Conservation (phyloP, 2,888 invertebrate genomes). For the Oxycera nigricornis region DNA sequence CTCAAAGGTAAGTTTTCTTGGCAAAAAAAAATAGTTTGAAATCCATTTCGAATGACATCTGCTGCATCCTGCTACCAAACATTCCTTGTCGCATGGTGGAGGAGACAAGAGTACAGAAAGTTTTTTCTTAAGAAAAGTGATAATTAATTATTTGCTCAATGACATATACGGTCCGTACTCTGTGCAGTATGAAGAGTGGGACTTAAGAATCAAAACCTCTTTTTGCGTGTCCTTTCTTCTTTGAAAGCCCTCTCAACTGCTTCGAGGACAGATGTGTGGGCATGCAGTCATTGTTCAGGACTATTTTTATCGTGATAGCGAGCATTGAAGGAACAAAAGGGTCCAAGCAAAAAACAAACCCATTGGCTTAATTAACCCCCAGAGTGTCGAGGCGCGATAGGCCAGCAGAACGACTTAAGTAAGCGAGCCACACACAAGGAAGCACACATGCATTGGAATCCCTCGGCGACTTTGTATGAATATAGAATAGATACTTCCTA, state of each 20-base stretch:
- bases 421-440: conserved; percentile 32
- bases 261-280: conserved; percentile 20
- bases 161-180: background rate
- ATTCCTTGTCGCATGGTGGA: background rate
- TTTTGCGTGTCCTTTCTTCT: conserved; percentile 1
- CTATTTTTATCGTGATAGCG: too few species aligned
- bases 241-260: too few species aligned
- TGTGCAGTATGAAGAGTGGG: background rate
- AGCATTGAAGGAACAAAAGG: conserved; percentile 28
- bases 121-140: conserved; percentile 14
- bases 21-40: conserved; percentile 14
- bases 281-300: conserved; percentile 10
- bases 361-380: conserved; percentile 34
- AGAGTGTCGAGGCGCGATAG: conserved; percentile 12
- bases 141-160: conserved; percentile 32
- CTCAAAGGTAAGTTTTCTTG: conserved; percentile 8
- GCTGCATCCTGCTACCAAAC: background rate
- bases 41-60: conserved; percentile 24
- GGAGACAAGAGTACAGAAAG: background rate
- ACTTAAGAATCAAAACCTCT: conserved; percentile 28
- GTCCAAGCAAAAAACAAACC: conserved; percentile 12
- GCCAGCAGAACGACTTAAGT: background rate
- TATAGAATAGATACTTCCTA: background rate
- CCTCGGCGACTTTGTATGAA: background rate
- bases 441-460: background rate